A percentile compares a stretch with the other conserved stretches of the same genome.
Evolutionary conservation across 2,888 invertebrate species (phyloP).

Genomic region (Andrena fulva): DNA sequence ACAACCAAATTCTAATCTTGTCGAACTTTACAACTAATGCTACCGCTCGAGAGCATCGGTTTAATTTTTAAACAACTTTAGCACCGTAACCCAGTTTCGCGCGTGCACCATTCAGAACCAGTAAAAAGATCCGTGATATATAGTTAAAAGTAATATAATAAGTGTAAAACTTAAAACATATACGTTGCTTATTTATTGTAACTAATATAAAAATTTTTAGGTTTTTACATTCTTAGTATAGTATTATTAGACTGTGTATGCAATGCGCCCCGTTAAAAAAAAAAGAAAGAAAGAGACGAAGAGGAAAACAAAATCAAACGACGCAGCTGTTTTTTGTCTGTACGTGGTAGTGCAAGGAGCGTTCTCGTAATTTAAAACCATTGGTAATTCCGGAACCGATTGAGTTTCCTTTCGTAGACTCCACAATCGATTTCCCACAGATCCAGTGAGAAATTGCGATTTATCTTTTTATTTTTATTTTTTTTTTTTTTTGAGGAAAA

Average conservation of each 20-base stretch:
- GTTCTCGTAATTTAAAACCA: conserved; percentile 37
- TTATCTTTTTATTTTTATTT: conserved; percentile 5
- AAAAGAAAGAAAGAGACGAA: neutral
- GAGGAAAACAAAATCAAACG: neutral
- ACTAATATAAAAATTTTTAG: conserved; percentile 76
- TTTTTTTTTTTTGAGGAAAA: conserved; percentile 5
- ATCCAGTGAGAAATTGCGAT: conserved; percentile 6
- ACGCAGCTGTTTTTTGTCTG: neutral
- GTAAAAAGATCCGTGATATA: conserved; percentile 80
- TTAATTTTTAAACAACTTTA: conserved; percentile 49
- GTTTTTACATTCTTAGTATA: conserved; percentile 77
- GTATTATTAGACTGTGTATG: conserved; percentile 69
- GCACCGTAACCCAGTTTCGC: conserved; percentile 56
- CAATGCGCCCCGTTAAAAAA: conserved; percentile 52
- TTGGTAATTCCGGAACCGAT: conserved; percentile 26
- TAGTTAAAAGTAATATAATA: conserved; percentile 75
- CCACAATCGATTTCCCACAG: conserved; percentile 16
- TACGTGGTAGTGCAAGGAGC: neutral
- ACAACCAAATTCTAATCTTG: conserved; percentile 64
- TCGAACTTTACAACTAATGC: conserved; percentile 22
- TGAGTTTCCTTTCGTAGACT: conserved; percentile 1
- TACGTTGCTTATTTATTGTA: conserved; percentile 81
- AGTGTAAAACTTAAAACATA: conserved; percentile 74
- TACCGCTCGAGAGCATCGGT: conserved; percentile 41
- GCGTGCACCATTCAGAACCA: conserved; percentile 76